Conservation (phyloP, 2,113 vertebrate genomes). For the Phainopepla nitens region DNA sequence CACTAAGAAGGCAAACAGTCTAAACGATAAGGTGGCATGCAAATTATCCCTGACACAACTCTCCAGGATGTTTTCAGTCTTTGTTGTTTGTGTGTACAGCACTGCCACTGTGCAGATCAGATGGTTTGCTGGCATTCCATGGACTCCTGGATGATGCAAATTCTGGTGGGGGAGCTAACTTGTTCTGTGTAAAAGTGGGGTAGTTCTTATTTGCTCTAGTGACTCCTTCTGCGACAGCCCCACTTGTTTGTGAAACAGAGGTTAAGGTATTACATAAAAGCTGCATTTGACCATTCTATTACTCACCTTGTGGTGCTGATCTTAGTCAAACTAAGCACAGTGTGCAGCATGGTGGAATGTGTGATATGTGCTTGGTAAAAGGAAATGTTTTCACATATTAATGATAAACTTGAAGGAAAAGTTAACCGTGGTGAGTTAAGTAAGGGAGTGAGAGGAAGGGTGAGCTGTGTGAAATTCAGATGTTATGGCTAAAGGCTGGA, state of each 20-base stretch:
- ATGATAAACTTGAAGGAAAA: not conserved
- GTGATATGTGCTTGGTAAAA: not conserved
- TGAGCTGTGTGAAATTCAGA: not conserved
- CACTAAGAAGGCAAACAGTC: not conserved
- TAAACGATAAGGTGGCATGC: conserved; percentile 13
- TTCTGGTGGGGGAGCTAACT: not conserved
- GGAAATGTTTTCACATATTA: not conserved
- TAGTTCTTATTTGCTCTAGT: not conserved
- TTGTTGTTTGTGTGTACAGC: conserved; percentile 2
- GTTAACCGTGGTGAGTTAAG: not conserved
- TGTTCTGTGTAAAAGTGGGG: not conserved
- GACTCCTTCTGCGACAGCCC: not conserved
- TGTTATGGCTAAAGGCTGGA: not conserved
- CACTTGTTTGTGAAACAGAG: not conserved
- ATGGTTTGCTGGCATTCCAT: not conserved
- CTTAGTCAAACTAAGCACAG: not conserved
- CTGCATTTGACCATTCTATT: not conserved
- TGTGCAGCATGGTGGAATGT: not conserved
- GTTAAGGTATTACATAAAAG: not conserved
- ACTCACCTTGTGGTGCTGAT: not conserved
- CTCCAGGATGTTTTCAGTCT: not conserved
- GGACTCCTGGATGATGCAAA: not conserved
- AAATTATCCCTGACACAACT: conserved; percentile 25
- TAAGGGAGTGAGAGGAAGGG: not conserved
- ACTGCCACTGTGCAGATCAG: not conserved